Conservation (phyloP, 2,113 vertebrate genomes). For the Hystrix cristata region DNA sequence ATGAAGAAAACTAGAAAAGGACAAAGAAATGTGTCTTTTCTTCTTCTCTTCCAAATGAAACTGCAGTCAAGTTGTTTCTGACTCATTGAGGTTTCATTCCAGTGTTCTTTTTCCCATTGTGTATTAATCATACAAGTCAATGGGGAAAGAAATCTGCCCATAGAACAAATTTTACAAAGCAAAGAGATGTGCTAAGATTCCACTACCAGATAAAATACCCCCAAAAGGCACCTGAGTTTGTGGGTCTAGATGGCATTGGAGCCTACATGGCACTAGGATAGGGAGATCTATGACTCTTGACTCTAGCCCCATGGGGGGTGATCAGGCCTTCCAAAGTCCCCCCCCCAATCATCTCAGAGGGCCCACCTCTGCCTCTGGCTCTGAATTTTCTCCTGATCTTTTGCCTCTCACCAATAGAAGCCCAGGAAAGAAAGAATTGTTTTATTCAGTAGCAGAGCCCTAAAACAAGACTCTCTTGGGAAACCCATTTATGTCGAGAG, state of each 20-base stretch:
- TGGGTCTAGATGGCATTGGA: not conserved
- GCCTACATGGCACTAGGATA: not conserved
- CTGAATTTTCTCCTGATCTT: conserved; percentile 18
- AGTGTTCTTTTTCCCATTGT: not conserved
- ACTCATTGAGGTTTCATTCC: not conserved
- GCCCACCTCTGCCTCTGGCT: not conserved
- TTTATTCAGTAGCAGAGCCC: not conserved
- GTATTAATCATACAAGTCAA: not conserved
- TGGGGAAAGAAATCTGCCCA: not conserved
- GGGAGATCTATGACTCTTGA: not conserved
- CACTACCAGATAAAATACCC: not conserved
- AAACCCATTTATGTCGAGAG: not conserved
- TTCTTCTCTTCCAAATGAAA: conserved; percentile 40
- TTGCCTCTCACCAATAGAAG: not conserved
- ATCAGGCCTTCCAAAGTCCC: not conserved
- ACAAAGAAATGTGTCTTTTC: not conserved
- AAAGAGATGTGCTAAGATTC: not conserved
- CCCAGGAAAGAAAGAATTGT: not conserved
- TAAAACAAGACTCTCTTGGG: conserved; percentile 3
- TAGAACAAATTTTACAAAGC: not conserved
- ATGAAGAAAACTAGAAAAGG: not conserved
- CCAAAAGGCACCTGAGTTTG: not conserved
- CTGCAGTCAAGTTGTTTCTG: not conserved
- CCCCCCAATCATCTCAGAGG: not conserved
- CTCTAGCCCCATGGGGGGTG: not conserved